Conservation (phyloP, 2,797 vertebrate genomes). For the Xenopus petersii region DNA sequence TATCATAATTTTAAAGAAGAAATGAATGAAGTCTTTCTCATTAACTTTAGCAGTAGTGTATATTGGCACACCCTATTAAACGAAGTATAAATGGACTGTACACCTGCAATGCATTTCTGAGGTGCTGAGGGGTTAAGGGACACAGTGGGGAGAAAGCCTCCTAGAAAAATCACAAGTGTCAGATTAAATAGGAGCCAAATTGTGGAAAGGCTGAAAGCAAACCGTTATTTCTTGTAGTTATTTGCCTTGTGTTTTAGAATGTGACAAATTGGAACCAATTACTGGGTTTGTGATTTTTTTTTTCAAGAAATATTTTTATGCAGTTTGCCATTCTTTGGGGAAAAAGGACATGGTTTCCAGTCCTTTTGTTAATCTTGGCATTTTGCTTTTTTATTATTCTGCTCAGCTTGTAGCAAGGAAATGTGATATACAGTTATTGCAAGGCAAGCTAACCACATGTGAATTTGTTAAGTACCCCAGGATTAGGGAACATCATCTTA, state of each 20-base stretch:
- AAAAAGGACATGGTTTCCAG: constrained; percentile 56
- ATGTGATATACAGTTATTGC: constrained; percentile 55
- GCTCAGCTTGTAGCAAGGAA: constrained; percentile 56
- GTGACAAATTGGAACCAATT: constrained; percentile 38
- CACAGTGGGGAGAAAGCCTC: constrained; percentile 21
- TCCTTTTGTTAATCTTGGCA: constrained; percentile 61
- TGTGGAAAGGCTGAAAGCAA: constrained; percentile 52
- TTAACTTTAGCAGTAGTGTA: too few relatives aligned
- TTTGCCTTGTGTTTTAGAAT: constrained; percentile 41
- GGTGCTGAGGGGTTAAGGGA: not conserved
- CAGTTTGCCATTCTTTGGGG: constrained; percentile 56
- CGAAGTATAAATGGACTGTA: not conserved
- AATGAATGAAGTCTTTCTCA: too few relatives aligned
- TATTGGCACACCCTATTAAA: too few relatives aligned
- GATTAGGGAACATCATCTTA: constrained; percentile 57
- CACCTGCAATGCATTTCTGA: constrained; percentile 31
- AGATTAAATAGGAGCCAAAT: constrained; percentile 43
- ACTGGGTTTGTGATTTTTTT: constrained; percentile 18
- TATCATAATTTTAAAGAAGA: too few relatives aligned
- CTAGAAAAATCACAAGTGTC: constrained; percentile 27
- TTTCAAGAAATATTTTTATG: constrained; percentile 41
- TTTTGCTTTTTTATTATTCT: constrained; percentile 52
- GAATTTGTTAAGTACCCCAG: constrained; percentile 59
- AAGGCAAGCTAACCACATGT: constrained; percentile 56
- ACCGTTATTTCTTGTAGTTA: constrained; percentile 43